Evolutionary conservation across 2,797 vertebrate genomes (phyloP).

Genomic region (Vultur gryphus): DNA sequence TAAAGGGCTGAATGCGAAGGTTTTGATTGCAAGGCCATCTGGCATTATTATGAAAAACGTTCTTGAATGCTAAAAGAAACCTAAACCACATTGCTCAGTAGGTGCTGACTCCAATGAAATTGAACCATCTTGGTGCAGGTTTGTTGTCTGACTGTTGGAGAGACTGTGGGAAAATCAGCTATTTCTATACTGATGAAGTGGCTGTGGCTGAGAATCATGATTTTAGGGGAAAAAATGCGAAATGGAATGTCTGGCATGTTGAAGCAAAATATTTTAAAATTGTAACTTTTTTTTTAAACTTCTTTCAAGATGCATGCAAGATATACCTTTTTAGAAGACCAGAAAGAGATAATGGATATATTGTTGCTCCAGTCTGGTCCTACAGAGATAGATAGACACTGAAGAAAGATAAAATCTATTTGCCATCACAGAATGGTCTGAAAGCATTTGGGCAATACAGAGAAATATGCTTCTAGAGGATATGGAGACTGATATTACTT

Average conservation of each 20-base stretch:
- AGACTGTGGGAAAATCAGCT: constrained; percentile 34
- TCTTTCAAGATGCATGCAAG: background rate
- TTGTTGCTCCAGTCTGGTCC: background rate
- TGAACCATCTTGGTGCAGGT: background rate
- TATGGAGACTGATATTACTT: background rate
- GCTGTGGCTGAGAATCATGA: constrained; percentile 3
- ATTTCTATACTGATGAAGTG: constrained; percentile 41
- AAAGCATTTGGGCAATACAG: background rate
- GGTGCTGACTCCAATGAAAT: constrained; percentile 58
- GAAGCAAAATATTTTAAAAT: background rate
- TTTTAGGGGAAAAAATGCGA: background rate
- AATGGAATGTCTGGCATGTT: background rate
- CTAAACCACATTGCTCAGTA: constrained; percentile 24
- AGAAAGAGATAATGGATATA: background rate
- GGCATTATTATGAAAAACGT: background rate
- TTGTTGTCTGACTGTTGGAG: background rate
- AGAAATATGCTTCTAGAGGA: background rate
- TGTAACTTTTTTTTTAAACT: background rate
- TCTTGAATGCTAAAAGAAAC: constrained; percentile 1
- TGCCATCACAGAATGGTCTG: background rate
- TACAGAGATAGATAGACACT: background rate
- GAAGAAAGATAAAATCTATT: background rate
- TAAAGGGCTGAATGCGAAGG: background rate
- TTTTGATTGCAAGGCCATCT: constrained; percentile 20
- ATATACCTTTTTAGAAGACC: background rate